These are phyloP conservation scores for Scaptomyza caliginosa DNA, from an alignment of 2,888 invertebrate species.

Conservation along the genomic window DNA sequence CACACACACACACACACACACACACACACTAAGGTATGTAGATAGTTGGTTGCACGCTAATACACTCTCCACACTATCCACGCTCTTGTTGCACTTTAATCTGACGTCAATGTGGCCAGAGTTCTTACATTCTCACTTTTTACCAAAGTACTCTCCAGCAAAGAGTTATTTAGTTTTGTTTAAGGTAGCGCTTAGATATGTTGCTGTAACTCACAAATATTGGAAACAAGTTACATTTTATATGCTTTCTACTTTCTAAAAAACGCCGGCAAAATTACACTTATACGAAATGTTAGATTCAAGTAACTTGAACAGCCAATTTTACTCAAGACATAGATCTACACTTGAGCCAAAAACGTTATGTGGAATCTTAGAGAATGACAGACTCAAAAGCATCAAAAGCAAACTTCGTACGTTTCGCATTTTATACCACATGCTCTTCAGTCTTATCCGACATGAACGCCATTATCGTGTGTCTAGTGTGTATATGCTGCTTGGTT, in stretches of 20 bases:
- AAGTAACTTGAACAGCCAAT: too few relatives aligned
- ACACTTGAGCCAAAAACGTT: too few relatives aligned
- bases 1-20: not conserved
- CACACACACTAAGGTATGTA: not conserved
- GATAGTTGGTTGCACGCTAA: conserved; percentile 9
- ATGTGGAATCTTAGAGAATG: not conserved
- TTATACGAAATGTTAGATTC: too few relatives aligned
- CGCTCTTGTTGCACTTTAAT: conserved; percentile 38
- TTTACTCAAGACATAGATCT: too few relatives aligned
- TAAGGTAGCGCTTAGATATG: conserved; percentile 15
- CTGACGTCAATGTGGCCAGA: conserved; percentile 41
- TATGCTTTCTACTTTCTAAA: too few relatives aligned
- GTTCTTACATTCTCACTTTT: conserved; percentile 13
- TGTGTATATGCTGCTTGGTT: not conserved
- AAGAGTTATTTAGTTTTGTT: conserved; percentile 44
- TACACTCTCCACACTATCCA: conserved; percentile 18
- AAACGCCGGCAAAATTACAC: too few relatives aligned
- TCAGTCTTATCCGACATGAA: not conserved
- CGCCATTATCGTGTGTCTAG: not conserved
- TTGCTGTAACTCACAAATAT: not conserved
- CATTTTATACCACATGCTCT: not conserved
- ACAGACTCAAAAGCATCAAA: not conserved
- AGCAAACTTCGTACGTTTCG: not conserved
- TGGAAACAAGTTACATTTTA: too few relatives aligned
- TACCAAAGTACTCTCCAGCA: not conserved